A percentile compares a stretch with the other conserved stretches of the same genome.
phyloP scores from a whole-genome alignment of 2,888 invertebrate species.

The Eupithecia abbreviata region DNA sequence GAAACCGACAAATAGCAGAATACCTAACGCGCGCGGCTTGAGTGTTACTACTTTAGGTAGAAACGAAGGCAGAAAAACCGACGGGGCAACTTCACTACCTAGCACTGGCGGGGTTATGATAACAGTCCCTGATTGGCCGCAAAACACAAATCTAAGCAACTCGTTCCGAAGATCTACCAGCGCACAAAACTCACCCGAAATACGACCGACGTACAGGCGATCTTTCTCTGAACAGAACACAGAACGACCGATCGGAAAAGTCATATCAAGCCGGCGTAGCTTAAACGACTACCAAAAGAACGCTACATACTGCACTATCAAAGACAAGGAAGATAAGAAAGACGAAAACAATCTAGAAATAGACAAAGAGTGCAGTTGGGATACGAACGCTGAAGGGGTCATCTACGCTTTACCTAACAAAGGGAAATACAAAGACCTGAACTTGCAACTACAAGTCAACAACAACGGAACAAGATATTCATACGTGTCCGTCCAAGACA shows the following conservation, averaged over 20 bases:
- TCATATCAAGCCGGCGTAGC: constrained; percentile 77
- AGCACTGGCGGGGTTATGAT: constrained; percentile 85
- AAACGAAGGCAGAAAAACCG: constrained; percentile 69
- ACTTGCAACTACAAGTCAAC: constrained; percentile 78
- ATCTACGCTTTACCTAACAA: constrained; percentile 81
- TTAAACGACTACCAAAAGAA: constrained; percentile 77
- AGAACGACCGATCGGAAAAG: constrained; percentile 73
- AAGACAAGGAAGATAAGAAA: constrained; percentile 61
- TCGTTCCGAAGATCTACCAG: constrained; percentile 72
- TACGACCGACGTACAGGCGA: constrained; percentile 74
- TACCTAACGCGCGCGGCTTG: constrained; percentile 72
- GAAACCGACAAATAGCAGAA: constrained; percentile 67
- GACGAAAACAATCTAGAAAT: constrained; percentile 78
- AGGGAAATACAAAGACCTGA: constrained; percentile 79
- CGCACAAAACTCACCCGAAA: constrained; percentile 78
- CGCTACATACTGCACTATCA: constrained; percentile 68
- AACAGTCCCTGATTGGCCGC: constrained; percentile 86
- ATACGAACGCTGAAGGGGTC: constrained; percentile 81
- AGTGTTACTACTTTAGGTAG: constrained; percentile 78
- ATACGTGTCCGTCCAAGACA: constrained; percentile 78
- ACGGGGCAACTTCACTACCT: constrained; percentile 75
- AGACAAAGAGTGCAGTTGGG: constrained; percentile 85
- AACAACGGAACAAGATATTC: constrained; percentile 79
- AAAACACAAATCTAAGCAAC: constrained; percentile 63
- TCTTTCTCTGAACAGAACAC: constrained; percentile 79